phyloP scores from a whole-genome alignment of 2,797 vertebrate genomes.

The Buphagus erythrorhynchus region DNA sequence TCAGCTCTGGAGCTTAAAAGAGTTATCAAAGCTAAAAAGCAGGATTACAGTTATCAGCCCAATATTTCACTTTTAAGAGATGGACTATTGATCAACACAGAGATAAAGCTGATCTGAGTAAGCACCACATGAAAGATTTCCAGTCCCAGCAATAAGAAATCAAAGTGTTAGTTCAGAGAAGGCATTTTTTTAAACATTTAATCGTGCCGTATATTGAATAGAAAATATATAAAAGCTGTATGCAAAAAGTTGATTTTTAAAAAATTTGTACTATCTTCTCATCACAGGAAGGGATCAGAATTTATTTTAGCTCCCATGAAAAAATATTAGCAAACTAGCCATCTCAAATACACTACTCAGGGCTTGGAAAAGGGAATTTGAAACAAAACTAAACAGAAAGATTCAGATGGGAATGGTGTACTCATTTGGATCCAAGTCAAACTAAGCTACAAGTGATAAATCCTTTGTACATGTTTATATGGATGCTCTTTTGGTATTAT shows the following conservation, averaged over 20 bases:
- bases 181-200: neutral
- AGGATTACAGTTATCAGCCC: conserved; percentile 47
- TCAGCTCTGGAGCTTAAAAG: conserved; percentile 14
- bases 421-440: neutral
- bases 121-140: neutral
- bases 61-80: conserved; percentile 33
- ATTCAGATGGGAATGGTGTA: neutral
- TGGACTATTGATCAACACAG: conserved; percentile 1
- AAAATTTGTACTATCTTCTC: neutral
- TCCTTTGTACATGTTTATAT: neutral
- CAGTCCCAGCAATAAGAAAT: neutral
- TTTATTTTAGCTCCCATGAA: neutral
- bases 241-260: neutral
- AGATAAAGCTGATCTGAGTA: neutral
- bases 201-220: neutral
- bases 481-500: neutral
- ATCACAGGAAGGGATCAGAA: neutral
- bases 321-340: neutral
- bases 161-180: neutral
- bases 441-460: neutral
- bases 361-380: neutral
- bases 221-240: neutral
- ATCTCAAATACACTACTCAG: neutral
- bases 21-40: conserved; percentile 57
- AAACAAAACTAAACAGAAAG: neutral